These are phyloP conservation scores for Synaphobranchus kaupii DNA, from an alignment of 2,797 vertebrate species.

Conservation along the genomic window DNA sequence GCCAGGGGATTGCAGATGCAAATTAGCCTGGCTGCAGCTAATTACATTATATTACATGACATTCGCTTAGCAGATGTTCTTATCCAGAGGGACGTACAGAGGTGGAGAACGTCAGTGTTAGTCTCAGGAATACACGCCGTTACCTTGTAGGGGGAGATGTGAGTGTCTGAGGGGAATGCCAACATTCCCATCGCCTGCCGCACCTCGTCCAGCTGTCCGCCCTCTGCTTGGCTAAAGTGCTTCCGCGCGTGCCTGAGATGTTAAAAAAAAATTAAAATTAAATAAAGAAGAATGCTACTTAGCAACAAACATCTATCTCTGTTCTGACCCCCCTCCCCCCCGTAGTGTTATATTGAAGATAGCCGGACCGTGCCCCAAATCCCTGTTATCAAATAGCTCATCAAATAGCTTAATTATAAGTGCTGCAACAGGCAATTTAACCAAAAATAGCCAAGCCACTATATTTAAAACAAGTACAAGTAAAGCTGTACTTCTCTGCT, in stretches of 20 bases:
- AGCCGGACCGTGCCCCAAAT: background rate
- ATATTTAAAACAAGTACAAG: background rate
- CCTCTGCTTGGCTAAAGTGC: slow-evolving; percentile 98
- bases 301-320: background rate
- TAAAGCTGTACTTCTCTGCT: background rate
- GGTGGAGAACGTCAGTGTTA: background rate
- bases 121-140: slow-evolving; percentile 13
- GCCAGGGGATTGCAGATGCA: background rate
- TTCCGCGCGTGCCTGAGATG: slow-evolving; percentile 90
- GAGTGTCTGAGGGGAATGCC: slow-evolving; percentile 97
- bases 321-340: background rate
- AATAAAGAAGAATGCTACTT: background rate
- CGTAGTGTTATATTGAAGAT: background rate
- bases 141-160: slow-evolving; percentile 99
- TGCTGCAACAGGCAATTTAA: background rate
- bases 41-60: background rate
- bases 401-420: background rate
- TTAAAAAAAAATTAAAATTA: background rate
- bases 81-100: background rate
- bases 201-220: slow-evolving; percentile 96
- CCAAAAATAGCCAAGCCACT: background rate
- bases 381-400: background rate
- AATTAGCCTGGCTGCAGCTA: background rate
- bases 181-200: slow-evolving; percentile 99
- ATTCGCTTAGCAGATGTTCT: background rate